Evolutionary conservation across 2,888 invertebrate genomes (phyloP), one percentile per base, ranked within the genome.

Genomic region (Drosophila tripunctata): DNA sequence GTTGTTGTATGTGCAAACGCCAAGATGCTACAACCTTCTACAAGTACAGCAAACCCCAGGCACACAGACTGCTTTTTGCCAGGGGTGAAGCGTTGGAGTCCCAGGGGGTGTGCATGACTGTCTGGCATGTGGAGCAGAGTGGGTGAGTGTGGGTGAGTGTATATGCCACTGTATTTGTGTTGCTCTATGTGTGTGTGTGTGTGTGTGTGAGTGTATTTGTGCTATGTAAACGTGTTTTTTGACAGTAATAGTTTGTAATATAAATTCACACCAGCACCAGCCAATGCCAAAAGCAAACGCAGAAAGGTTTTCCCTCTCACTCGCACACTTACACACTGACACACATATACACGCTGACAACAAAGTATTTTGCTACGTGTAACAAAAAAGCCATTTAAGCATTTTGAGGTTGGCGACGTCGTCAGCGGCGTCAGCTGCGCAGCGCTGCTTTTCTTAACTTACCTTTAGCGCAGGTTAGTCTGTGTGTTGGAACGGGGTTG

Each of bases 201-300:
- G 67, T 67, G 66, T 54, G 70, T 44, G 48, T 33, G 63, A 60
- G 67, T 78, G 78, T 80, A 78, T 84, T 74, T 81, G 78, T 85
- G 81, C 88, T 81, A 81, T 81, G 88, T 88, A 88, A 83, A 83
- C 83, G 88, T 87, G 88, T 88, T 84, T 88, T 84, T 87, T 88
- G 83, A 84, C 83, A 84, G 88, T 88, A 88, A 84, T 84, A 88
- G 83, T 84, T 84, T 88, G 88, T 88, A 84, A 83, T 83, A 83
- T 86, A 83, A 83, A 88, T 83, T 83, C 83, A 83, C 83, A 83
- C 83, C 84, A 76, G 74, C 74, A 70, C 73, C n/a, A n/a, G 73
- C 76, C 75, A 80, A 65, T 75, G 66, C 87, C 80, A 69, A 83
- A 64, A 54, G 45, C 64, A 55, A 71, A 41, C 67, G 63, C 72